phyloP scores from a whole-genome alignment of 2,797 vertebrate species.

The Tenualosa ilisha region DNA sequence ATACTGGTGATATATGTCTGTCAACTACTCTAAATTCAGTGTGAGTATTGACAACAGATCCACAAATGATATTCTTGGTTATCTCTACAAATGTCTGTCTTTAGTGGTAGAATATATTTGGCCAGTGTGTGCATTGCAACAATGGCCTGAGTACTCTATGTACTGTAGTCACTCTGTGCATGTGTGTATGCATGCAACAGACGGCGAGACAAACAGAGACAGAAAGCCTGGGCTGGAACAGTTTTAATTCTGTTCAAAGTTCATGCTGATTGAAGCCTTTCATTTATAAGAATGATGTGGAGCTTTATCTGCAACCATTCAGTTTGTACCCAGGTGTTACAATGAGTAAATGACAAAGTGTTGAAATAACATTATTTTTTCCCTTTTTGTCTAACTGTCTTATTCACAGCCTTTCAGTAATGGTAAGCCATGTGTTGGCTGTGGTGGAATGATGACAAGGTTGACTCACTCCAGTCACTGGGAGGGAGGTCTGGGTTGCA shows the following conservation, averaged over 20 bases:
- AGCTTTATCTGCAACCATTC: too few relatives aligned
- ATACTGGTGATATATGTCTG: too few relatives aligned
- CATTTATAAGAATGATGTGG: neutral
- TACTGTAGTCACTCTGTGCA: neutral
- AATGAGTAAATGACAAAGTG: neutral
- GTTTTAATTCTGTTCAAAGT: neutral
- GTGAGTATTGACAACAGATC: too few relatives aligned
- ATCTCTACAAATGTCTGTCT: neutral
- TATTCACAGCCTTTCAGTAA: constrained; percentile 70
- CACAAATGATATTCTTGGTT: too few relatives aligned
- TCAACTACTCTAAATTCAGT: too few relatives aligned
- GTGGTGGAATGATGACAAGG: constrained; percentile 78
- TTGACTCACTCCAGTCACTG: constrained; percentile 71
- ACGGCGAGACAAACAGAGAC: neutral
- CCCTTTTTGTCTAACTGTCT: neutral
- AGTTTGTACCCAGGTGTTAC: too few relatives aligned
- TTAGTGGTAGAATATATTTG: neutral
- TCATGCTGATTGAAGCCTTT: neutral
- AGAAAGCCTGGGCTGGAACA: neutral
- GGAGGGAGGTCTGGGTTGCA: constrained; percentile 83
- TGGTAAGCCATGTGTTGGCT: constrained; percentile 74
- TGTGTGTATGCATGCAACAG: neutral
- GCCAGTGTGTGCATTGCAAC: neutral
- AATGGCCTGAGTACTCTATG: neutral
- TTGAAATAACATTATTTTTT: neutral